Evolutionary conservation across 2,888 invertebrate genomes (phyloP).

Genomic region (Alcis repandata): DNA sequence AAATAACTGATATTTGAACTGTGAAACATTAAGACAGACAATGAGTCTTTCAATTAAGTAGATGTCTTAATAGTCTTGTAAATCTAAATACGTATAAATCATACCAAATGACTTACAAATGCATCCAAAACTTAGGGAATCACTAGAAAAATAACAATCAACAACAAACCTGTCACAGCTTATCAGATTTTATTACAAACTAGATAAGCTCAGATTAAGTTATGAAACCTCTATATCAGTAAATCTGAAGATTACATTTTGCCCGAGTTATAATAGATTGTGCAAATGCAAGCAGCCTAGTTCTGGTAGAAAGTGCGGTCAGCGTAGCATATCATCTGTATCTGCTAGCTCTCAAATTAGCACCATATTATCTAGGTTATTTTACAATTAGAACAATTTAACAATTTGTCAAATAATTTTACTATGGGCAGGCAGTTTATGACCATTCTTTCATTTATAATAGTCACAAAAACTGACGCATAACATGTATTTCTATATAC

Average conservation of each 20-base stretch:
- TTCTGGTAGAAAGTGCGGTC: slow-evolving; percentile 66
- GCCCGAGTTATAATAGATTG: slow-evolving; percentile 47
- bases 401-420: background rate
- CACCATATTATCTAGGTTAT: slow-evolving; percentile 12
- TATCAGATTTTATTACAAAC: slow-evolving; percentile 45
- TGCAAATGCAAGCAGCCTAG: slow-evolving; percentile 58
- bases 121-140: background rate
- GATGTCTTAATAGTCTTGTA: background rate
- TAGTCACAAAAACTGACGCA: background rate
- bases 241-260: slow-evolving; percentile 50
- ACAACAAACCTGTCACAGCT: slow-evolving; percentile 1
- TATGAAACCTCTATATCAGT: slow-evolving; percentile 48
- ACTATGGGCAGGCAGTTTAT: no score
- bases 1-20: background rate
- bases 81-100: background rate
- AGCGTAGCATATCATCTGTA: slow-evolving; percentile 53
- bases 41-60: background rate
- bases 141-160: slow-evolving; percentile 30
- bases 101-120: background rate
- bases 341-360: slow-evolving; percentile 34
- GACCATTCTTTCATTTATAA: background rate
- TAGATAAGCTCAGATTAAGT: slow-evolving; percentile 52
- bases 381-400: slow-evolving; percentile 20
- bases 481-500: no score
- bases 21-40: background rate